A percentile compares a stretch with the other conserved stretches of the same genome.
These are phyloP conservation scores for Bothrops jararaca DNA, from an alignment of 2,113 vertebrate species.

Conservation along the genomic window DNA sequence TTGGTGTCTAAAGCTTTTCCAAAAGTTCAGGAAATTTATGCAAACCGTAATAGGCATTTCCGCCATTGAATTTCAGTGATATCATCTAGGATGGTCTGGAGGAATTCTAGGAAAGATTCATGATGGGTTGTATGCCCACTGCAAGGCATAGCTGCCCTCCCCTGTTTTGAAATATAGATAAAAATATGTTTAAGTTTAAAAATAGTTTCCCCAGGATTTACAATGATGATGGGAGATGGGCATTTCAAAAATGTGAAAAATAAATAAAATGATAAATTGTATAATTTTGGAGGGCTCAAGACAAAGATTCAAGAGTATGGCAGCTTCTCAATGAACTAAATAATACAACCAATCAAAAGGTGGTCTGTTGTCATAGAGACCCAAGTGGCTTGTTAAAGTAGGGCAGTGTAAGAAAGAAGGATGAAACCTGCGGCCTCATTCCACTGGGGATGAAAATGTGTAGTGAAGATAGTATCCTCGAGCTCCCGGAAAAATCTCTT, in stretches of 20 bases:
- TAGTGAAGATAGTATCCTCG: conserved; percentile 90
- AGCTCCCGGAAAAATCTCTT: conserved; percentile 97
- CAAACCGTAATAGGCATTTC: too few relatives aligned
- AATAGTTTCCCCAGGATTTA: neutral
- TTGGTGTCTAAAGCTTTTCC: too few relatives aligned
- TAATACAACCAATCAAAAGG: neutral
- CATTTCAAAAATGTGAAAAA: too few relatives aligned
- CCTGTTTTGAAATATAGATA: neutral
- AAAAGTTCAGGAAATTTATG: too few relatives aligned
- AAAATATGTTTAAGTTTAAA: neutral
- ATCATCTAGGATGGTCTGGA: too few relatives aligned
- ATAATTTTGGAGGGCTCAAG: neutral
- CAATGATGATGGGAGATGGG: neutral
- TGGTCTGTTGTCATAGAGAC: neutral
- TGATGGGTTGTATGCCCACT: neutral
- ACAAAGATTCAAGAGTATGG: neutral
- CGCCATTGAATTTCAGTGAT: too few relatives aligned
- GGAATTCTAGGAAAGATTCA: neutral
- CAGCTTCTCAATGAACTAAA: neutral
- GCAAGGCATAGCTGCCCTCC: neutral
- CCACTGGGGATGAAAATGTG: conserved; percentile 87
- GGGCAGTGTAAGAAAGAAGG: neutral
- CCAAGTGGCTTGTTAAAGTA: neutral
- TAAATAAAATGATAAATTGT: neutral
- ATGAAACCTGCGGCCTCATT: conserved; percentile 84